A percentile compares a stretch with the other conserved stretches of the same genome.
Conservation (phyloP, 2,888 invertebrate species). For the Spialia ferax region DNA sequence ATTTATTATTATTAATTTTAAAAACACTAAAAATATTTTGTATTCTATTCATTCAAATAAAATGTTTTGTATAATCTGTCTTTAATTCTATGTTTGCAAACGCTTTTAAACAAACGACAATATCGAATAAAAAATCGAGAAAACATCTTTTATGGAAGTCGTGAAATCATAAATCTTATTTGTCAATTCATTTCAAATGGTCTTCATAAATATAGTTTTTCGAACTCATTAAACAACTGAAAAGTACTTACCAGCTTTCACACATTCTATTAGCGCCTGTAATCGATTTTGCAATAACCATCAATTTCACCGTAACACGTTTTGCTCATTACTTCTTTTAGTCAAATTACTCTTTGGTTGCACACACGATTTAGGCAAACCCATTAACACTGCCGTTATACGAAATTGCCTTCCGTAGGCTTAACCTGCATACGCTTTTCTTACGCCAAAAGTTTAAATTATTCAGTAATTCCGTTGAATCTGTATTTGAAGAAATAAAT, state of each 20-base stretch:
- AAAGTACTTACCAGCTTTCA: neutral
- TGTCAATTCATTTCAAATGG: too few relatives aligned
- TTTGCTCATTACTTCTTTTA: slow-evolving; percentile 38
- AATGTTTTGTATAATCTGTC: too few relatives aligned
- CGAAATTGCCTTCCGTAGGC: slow-evolving; percentile 36
- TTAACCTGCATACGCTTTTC: slow-evolving; percentile 1
- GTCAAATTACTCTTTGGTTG: slow-evolving; percentile 23
- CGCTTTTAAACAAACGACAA: too few relatives aligned
- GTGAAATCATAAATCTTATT: too few relatives aligned
- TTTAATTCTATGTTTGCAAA: too few relatives aligned
- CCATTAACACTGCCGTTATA: slow-evolving; percentile 40
- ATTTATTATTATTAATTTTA: too few relatives aligned
- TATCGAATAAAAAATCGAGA: too few relatives aligned
- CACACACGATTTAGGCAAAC: slow-evolving; percentile 34
- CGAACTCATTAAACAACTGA: neutral
- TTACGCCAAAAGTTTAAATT: neutral
- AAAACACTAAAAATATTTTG: too few relatives aligned
- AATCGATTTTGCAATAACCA: slow-evolving; percentile 17
- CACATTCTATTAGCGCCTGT: slow-evolving; percentile 3
- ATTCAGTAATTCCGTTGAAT: neutral
- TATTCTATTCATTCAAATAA: too few relatives aligned
- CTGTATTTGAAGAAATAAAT: neutral
- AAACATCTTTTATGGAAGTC: too few relatives aligned
- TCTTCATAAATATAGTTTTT: too few relatives aligned
- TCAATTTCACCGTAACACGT: slow-evolving; percentile 27